Conservation (phyloP, 2,888 invertebrate genomes). For the Cephus rjabovi region DNA sequence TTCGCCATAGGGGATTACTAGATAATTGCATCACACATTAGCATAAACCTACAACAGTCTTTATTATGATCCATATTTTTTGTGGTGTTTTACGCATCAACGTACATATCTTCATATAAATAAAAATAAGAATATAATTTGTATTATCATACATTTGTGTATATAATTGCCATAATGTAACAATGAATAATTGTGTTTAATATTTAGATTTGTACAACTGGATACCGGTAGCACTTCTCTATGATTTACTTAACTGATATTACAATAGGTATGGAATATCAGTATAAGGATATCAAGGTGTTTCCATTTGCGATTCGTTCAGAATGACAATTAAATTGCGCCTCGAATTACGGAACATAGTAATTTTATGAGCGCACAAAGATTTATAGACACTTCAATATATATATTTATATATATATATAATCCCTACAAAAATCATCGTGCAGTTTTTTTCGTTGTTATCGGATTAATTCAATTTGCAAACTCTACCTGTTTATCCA, state of each 20-base stretch:
- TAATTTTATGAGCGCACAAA: slow-evolving; percentile 2
- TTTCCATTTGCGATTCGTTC: neutral
- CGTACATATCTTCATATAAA: slow-evolving; percentile 53
- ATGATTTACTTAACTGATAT: slow-evolving; percentile 46
- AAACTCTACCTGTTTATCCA: neutral
- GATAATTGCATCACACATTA: neutral
- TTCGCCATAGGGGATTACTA: neutral
- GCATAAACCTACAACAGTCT: slow-evolving; percentile 63
- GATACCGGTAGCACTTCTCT: slow-evolving; percentile 40
- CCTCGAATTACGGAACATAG: neutral
- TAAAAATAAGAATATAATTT: slow-evolving; percentile 62
- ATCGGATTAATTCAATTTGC: neutral
- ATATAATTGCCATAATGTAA: slow-evolving; percentile 58
- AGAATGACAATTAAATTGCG: neutral
- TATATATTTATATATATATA: neutral
- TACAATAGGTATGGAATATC: slow-evolving; percentile 20
- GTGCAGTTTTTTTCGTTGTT: neutral
- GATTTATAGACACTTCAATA: neutral
- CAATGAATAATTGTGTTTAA: slow-evolving; percentile 50
- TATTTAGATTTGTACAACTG: slow-evolving; percentile 57
- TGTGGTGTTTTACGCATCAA: slow-evolving; percentile 48
- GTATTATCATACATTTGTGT: slow-evolving; percentile 53
- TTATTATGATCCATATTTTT: slow-evolving; percentile 58
- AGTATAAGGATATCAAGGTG: neutral
- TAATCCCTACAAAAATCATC: neutral